A percentile compares a stretch with the other conserved stretches of the same genome.
Conservation (phyloP, 2,888 invertebrate species). For the Stictocephala bisonia region DNA sequence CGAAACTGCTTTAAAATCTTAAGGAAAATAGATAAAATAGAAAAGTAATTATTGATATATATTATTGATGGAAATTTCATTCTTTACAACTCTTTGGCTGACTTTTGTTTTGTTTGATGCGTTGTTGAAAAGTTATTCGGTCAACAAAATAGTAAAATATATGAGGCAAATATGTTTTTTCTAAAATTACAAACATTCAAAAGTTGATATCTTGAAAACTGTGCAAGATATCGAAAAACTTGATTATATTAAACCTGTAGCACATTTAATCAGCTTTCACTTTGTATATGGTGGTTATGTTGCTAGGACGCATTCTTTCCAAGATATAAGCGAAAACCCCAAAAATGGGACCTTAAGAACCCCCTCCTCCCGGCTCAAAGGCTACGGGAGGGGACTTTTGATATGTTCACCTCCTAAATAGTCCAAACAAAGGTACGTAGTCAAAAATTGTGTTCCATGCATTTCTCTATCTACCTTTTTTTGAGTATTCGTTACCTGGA, state of each 20-base stretch:
- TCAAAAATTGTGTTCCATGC: background rate
- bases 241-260: background rate
- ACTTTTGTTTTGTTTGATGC: background rate
- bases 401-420: too few relatives aligned
- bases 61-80: background rate
- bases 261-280: background rate
- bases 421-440: too few relatives aligned
- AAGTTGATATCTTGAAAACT: background rate
- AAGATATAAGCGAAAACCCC: background rate
- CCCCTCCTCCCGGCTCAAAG: background rate
- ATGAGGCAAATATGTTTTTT: background rate
- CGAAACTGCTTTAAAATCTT: background rate
- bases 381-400: background rate
- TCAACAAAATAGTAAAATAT: background rate
- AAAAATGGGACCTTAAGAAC: background rate
- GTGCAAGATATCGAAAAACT: constrained; percentile 6
- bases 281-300: too few relatives aligned
- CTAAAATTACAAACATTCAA: constrained; percentile 5
- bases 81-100: background rate
- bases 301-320: too few relatives aligned
- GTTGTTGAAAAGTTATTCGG: constrained; percentile 8
- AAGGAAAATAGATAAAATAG: constrained; percentile 5
- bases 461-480: background rate
- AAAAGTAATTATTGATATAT: constrained; percentile 22
- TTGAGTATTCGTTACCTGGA: too few relatives aligned